Conservation (phyloP, 2,113 vertebrate genomes). For the Stercorarius parasiticus region DNA sequence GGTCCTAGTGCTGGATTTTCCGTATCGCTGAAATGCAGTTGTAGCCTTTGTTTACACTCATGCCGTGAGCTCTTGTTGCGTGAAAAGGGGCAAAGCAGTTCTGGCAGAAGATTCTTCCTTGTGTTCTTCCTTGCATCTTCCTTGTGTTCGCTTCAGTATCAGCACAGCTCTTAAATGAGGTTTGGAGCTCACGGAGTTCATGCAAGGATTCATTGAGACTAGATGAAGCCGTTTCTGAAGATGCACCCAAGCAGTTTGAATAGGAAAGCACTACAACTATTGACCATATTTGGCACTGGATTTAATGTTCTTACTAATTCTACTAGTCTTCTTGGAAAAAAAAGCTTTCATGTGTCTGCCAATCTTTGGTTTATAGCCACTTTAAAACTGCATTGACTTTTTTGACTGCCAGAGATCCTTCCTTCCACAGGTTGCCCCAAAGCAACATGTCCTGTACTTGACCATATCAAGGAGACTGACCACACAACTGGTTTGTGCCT, state of each 20-base stretch:
- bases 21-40: background rate
- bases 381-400: background rate
- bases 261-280: background rate
- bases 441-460: background rate
- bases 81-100: too few species aligned
- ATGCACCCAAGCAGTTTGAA: background rate
- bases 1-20: background rate
- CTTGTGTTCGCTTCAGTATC: background rate
- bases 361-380: background rate
- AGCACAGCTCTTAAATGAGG: background rate
- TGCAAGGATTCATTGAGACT: background rate
- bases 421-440: background rate
- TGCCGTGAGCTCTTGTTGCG: background rate
- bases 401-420: background rate
- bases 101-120: too few species aligned
- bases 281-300: background rate
- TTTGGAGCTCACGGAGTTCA: background rate
- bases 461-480: fast-evolving
- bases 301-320: background rate
- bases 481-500: background rate
- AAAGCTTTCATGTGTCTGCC: background rate
- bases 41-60: background rate
- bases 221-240: background rate
- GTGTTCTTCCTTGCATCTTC: background rate
- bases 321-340: background rate